phyloP scores from a whole-genome alignment of 1,140 invertebrate species.

The Macrostomum lignano region DNA sequence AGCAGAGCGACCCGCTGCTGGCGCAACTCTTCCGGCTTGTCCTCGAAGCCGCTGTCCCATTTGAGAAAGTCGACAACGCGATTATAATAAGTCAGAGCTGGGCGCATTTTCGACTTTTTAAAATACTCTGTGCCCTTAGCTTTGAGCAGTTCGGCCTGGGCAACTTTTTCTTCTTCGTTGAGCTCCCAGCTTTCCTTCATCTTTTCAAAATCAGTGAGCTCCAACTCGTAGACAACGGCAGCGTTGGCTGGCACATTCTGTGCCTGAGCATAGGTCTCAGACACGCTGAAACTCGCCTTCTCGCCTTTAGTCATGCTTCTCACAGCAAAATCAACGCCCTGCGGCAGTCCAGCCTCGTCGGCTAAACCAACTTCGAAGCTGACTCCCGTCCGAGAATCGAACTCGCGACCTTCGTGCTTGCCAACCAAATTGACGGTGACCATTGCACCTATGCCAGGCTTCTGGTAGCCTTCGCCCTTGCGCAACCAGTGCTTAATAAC shows the following conservation, averaged over 20 bases:
- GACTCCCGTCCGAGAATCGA: not conserved
- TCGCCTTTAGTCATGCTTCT: constrained; percentile 4
- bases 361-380: constrained; percentile 4
- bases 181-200: not conserved
- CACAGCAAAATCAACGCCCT: constrained; percentile 5
- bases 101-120: not conserved
- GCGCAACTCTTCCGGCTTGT: not conserved
- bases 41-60: not conserved
- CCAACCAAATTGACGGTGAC: constrained; percentile 4
- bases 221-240: not conserved
- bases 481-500: not conserved
- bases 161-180: constrained; percentile 1
- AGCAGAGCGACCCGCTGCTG: not conserved
- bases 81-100: not conserved
- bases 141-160: not conserved
- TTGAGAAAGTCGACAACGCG: not conserved
- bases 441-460: not conserved
- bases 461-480: not conserved
- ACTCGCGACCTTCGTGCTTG: not conserved
- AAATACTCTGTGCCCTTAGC: not conserved
- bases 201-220: not conserved
- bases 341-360: not conserved
- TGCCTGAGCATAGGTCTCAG: not conserved
- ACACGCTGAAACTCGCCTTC: not conserved
- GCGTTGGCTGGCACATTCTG: constrained; percentile 1